Evolutionary conservation across 1,140 invertebrate genomes (phyloP).

Genomic region (Drosophila sp.): DNA sequence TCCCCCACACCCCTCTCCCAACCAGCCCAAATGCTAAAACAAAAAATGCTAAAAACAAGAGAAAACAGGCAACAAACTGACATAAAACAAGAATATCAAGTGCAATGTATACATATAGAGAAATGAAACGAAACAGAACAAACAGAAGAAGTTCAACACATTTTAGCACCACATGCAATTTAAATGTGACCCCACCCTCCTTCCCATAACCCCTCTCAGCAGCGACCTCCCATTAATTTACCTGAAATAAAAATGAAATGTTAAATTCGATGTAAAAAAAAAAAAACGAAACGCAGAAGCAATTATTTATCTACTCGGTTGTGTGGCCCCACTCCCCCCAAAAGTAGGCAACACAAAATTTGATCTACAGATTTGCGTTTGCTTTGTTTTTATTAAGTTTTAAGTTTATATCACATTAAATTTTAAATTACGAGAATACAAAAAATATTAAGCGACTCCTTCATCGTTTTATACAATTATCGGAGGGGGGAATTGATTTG

Average conservation of each 20-base stretch:
- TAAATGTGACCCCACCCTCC: constrained; percentile 60
- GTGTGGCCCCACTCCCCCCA: not conserved
- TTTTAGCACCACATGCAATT: constrained; percentile 73
- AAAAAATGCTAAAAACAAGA: constrained; percentile 10
- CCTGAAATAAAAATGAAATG: constrained; percentile 69
- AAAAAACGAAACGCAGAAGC: constrained; percentile 31
- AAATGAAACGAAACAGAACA: constrained; percentile 29
- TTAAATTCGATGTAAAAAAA: constrained; percentile 75
- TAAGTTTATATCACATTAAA: constrained; percentile 81
- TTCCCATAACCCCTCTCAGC: constrained; percentile 28
- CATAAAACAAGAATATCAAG: constrained; percentile 55
- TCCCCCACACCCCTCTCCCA: not conserved
- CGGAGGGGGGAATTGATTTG: constrained; percentile 1
- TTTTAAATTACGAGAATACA: constrained; percentile 77
- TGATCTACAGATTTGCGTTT: not conserved
- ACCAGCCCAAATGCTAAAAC: constrained; percentile 41
- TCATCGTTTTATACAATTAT: constrained; percentile 53
- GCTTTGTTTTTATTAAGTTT: constrained; percentile 57
- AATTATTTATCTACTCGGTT: not conserved
- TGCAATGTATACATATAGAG: constrained; percentile 69
- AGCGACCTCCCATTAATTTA: constrained; percentile 64
- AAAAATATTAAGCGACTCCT: constrained; percentile 64
- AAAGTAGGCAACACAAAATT: constrained; percentile 3
- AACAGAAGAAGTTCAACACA: constrained; percentile 50
- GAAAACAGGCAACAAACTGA: not conserved